A percentile compares a stretch with the other conserved stretches of the same genome.
Evolutionary conservation across 2,113 vertebrate genomes (phyloP).

Genomic region (Bos javanicus): DNA sequence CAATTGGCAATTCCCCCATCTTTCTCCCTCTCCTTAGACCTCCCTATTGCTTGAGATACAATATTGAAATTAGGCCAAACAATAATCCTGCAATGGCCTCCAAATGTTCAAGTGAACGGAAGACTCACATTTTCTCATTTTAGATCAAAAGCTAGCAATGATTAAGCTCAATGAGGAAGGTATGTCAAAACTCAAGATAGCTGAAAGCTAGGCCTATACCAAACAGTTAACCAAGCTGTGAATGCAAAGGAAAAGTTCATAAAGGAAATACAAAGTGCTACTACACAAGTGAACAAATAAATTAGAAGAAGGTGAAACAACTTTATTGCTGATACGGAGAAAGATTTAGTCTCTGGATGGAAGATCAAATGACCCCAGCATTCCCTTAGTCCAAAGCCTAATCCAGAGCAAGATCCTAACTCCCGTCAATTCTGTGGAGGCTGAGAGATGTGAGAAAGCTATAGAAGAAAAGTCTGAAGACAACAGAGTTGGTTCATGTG

Average conservation of each 20-base stretch:
- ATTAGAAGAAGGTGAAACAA: not conserved
- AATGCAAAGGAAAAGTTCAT: not conserved
- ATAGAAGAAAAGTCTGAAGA: not conserved
- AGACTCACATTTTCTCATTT: not conserved
- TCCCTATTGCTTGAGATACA: not conserved
- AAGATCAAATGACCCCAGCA: not conserved
- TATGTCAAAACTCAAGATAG: not conserved
- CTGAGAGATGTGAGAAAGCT: not conserved
- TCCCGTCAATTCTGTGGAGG: not conserved
- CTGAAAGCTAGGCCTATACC: not conserved
- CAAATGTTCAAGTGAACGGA: not conserved
- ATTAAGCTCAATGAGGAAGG: not conserved
- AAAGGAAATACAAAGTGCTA: not conserved
- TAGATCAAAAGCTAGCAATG: not conserved
- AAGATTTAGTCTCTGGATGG: not conserved
- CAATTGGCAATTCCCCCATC: not conserved
- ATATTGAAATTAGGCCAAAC: not conserved
- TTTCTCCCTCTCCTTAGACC: not conserved
- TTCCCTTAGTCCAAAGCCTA: not conserved
- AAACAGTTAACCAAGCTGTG: not conserved
- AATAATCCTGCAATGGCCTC: not conserved
- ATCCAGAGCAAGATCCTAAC: not conserved
- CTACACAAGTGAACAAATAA: not conserved
- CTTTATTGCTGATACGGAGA: not conserved
- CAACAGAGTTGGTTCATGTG: not conserved